A percentile compares a stretch with the other conserved stretches of the same genome.
phyloP scores from a whole-genome alignment of 2,888 invertebrate species.

The Epinotia nisella region DNA sequence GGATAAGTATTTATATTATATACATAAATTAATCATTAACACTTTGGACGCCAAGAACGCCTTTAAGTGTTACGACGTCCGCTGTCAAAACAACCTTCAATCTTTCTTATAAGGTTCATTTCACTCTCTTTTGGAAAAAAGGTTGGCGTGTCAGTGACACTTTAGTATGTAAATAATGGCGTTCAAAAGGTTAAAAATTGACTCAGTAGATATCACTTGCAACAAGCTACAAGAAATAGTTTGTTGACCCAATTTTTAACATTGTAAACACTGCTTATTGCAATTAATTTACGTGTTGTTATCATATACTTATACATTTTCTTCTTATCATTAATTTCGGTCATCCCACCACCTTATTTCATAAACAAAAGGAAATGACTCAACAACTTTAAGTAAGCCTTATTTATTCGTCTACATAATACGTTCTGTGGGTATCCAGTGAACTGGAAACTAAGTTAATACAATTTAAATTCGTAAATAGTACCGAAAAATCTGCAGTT shows the following conservation, averaged over 20 bases:
- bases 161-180: no score
- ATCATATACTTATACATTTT: background rate
- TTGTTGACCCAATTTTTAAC: background rate
- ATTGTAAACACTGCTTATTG: background rate
- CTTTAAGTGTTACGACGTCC: no score
- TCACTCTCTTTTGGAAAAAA: no score
- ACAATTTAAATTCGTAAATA: background rate
- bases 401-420: no score
- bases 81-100: no score
- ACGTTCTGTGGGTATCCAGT: background rate
- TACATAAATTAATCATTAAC: background rate
- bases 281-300: background rate
- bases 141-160: no score
- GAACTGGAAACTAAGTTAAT: background rate
- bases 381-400: background rate
- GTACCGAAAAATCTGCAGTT: background rate
- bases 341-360: background rate
- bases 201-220: no score
- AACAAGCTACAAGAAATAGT: background rate
- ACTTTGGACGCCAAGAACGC: no score
- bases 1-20: background rate
- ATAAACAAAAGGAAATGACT: background rate
- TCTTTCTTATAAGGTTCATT: no score
- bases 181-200: no score
- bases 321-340: background rate